Evolutionary conservation across 2,888 invertebrate genomes (phyloP).

Genomic region (Caenorhabditis macrosperma): DNA sequence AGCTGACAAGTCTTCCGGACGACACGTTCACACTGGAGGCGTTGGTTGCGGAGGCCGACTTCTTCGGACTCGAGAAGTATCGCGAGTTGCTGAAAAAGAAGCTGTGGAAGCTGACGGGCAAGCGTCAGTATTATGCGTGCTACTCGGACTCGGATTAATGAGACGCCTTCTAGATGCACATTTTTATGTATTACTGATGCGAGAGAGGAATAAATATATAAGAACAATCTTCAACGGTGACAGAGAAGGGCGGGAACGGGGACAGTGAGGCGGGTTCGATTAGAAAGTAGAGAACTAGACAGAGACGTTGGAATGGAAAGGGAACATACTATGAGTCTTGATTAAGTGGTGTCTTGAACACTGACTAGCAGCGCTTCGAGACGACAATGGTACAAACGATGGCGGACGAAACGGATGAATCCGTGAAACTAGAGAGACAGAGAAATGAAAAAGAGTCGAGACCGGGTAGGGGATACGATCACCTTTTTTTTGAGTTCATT

Average conservation of each 20-base stretch:
- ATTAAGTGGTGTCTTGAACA: not conserved
- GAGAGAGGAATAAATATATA: not conserved
- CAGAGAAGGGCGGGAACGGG: not conserved
- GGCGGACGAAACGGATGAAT: not conserved
- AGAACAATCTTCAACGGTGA: not conserved
- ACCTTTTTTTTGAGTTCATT: slow-evolving; percentile 56
- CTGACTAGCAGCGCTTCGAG: no score
- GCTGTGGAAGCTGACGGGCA: slow-evolving; percentile 66
- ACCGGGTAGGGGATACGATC: slow-evolving; percentile 37
- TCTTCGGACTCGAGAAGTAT: slow-evolving; percentile 62
- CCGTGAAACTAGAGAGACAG: not conserved
- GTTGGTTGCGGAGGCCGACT: slow-evolving; percentile 60
- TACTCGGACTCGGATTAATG: slow-evolving; percentile 64
- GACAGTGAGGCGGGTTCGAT: not conserved
- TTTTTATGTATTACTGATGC: not conserved
- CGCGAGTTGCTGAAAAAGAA: slow-evolving; percentile 63
- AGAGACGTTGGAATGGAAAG: not conserved
- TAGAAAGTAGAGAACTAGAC: slow-evolving; percentile 3
- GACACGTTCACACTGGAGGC: slow-evolving; percentile 58
- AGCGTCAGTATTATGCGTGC: slow-evolving; percentile 62
- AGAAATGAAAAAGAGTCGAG: slow-evolving; percentile 32
- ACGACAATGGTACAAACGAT: not conserved
- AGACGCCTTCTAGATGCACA: not conserved
- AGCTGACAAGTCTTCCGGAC: slow-evolving; percentile 54
- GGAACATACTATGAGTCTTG: not conserved